These are phyloP conservation scores for Netelia melanura DNA, from an alignment of 2,888 invertebrate species.

Conservation along the genomic window DNA sequence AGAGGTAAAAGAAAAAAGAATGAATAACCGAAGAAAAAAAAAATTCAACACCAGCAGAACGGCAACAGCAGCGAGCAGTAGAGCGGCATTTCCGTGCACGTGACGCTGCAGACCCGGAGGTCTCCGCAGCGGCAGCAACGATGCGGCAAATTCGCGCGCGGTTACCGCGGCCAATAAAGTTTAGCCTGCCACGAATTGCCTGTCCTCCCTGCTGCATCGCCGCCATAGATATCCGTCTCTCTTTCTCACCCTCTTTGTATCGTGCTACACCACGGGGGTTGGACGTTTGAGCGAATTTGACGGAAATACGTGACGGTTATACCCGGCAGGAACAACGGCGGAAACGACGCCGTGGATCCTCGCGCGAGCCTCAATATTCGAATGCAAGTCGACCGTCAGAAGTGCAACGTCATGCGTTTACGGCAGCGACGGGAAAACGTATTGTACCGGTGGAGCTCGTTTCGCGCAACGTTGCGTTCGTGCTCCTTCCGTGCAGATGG, in stretches of 20 bases:
- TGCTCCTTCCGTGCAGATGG: conserved; percentile 23
- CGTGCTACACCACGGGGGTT: conserved; percentile 8
- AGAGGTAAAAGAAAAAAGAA: conserved; percentile 16
- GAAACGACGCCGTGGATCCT: conserved; percentile 61
- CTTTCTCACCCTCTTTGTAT: conserved; percentile 41
- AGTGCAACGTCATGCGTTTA: conserved; percentile 51
- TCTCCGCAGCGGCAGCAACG: conserved; percentile 54
- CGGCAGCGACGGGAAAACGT: not conserved
- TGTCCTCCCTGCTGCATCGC: conserved; percentile 24
- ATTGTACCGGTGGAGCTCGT: conserved; percentile 17
- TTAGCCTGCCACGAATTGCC: conserved; percentile 63
- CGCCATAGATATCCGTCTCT: conserved; percentile 22
- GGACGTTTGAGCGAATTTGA: conserved; percentile 56
- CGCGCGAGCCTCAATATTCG: conserved; percentile 57
- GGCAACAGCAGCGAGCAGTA: conserved; percentile 53
- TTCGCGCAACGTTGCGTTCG: conserved; percentile 39
- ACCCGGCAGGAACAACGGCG: conserved; percentile 57
- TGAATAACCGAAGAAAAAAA: conserved; percentile 8
- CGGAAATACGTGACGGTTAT: conserved; percentile 67
- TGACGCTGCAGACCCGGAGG: conserved; percentile 57
- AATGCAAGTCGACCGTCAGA: conserved; percentile 38
- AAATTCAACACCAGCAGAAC: conserved; percentile 55
- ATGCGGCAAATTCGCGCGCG: conserved; percentile 68
- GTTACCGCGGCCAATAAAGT: conserved; percentile 69
- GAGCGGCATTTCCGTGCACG: conserved; percentile 69